phyloP scores from a whole-genome alignment of 2,888 invertebrate species.

The Heliconius erato region DNA sequence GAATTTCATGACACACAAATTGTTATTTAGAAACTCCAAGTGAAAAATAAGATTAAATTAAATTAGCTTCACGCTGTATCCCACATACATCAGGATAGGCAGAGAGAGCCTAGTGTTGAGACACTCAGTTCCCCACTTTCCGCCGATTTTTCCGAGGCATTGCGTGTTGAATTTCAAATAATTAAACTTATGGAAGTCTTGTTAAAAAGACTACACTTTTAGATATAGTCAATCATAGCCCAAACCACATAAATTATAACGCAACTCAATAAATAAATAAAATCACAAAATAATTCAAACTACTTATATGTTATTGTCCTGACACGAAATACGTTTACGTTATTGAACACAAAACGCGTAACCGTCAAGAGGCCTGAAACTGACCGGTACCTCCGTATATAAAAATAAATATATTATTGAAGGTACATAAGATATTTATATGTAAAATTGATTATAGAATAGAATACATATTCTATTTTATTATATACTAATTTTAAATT shows the following conservation, averaged over 20 bases:
- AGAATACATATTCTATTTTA: too few species aligned
- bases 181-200: neutral
- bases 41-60: too few species aligned
- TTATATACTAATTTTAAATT: too few species aligned
- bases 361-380: constrained; percentile 48
- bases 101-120: too few species aligned
- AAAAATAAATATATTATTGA: neutral
- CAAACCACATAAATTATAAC: constrained; percentile 23
- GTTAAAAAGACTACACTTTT: neutral
- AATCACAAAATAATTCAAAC: constrained; percentile 50
- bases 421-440: too few species aligned
- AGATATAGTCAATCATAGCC: constrained; percentile 14
- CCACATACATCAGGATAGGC: too few species aligned
- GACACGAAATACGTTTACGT: constrained; percentile 64
- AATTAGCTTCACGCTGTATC: too few species aligned
- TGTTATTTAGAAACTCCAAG: too few species aligned
- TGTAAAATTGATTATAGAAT: too few species aligned
- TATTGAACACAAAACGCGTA: constrained; percentile 66
- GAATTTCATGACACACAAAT: neutral
- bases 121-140: too few species aligned
- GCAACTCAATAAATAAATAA: constrained; percentile 50
- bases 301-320: constrained; percentile 54
- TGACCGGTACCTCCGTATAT: neutral
- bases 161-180: neutral
- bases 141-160: too few species aligned